Conservation (phyloP, 2,888 invertebrate genomes). For the Apodemia hepburni region DNA sequence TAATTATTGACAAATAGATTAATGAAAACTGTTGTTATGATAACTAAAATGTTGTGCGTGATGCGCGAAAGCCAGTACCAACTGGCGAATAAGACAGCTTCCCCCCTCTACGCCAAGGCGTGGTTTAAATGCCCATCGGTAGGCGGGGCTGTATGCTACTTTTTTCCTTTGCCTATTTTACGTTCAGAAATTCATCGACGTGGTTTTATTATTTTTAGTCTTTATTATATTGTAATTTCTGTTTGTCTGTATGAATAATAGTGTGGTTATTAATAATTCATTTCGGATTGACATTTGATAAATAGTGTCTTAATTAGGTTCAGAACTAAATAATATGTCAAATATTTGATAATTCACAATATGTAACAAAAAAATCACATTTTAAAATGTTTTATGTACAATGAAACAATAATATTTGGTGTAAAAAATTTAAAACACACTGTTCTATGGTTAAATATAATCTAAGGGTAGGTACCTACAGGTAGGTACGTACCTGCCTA, state of each 20-base stretch:
- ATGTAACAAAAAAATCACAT: too few species aligned
- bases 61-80: conserved; percentile 57
- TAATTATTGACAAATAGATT: conserved; percentile 28
- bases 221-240: conserved; percentile 72
- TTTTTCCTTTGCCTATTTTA: conserved; percentile 55
- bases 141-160: conserved; percentile 46
- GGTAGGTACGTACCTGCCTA: too few species aligned
- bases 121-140: conserved; percentile 40
- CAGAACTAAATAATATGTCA: too few species aligned
- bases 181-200: conserved; percentile 41
- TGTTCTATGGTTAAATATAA: too few species aligned
- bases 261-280: conserved; percentile 30
- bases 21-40: conserved; percentile 31
- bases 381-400: too few species aligned
- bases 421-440: too few species aligned
- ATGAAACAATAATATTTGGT: too few species aligned
- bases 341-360: too few species aligned
- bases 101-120: conserved; percentile 54
- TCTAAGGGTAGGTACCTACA: too few species aligned
- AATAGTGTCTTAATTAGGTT: conserved; percentile 46
- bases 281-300: conserved; percentile 23
- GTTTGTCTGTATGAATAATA: conserved; percentile 63
- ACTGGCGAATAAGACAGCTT: conserved; percentile 59
- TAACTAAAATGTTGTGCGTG: conserved; percentile 49
- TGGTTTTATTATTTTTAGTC: conserved; percentile 50